Conservation (phyloP, 2,888 invertebrate species). For the Drosophila tripunctata region DNA sequence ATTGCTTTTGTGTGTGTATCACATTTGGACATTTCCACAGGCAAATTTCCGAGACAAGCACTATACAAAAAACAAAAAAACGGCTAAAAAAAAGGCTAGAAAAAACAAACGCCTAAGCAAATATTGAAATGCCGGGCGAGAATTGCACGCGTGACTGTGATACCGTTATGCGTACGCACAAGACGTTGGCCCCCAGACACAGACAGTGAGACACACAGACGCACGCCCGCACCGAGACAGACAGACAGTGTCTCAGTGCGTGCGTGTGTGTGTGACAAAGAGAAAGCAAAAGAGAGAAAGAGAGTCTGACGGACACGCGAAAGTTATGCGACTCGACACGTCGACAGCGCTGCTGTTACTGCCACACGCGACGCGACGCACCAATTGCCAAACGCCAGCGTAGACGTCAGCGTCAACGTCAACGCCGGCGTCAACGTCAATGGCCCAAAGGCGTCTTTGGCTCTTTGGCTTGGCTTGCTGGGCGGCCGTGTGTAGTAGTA, state of each 20-base stretch:
- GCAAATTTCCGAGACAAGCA: not conserved
- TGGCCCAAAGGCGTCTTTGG: conserved; percentile 27
- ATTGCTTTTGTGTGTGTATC: not conserved
- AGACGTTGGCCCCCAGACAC: conserved; percentile 6
- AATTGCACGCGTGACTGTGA: conserved; percentile 20
- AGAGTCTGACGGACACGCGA: conserved; percentile 47
- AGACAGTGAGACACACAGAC: not conserved
- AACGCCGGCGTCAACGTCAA: conserved; percentile 16
- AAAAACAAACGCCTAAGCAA: conserved; percentile 13
- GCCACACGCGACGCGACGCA: conserved; percentile 43
- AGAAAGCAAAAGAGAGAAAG: conserved; percentile 12
- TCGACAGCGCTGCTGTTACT: conserved; percentile 72
- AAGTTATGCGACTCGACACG: conserved; percentile 71
- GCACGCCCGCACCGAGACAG: not conserved
- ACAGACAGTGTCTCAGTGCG: not conserved
- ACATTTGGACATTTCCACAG: not conserved
- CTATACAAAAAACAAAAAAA: not conserved
- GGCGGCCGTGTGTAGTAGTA: too few species aligned
- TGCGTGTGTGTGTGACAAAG: not conserved
- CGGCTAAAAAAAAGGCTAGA: not conserved
- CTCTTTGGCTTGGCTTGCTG: not conserved
- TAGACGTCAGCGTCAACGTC: conserved; percentile 17
- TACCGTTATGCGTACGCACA: conserved; percentile 8
- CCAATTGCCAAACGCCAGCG: conserved; percentile 32
- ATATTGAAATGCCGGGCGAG: conserved; percentile 26